phyloP scores from a whole-genome alignment of 2,888 invertebrate species.

The Metalampra italica region DNA sequence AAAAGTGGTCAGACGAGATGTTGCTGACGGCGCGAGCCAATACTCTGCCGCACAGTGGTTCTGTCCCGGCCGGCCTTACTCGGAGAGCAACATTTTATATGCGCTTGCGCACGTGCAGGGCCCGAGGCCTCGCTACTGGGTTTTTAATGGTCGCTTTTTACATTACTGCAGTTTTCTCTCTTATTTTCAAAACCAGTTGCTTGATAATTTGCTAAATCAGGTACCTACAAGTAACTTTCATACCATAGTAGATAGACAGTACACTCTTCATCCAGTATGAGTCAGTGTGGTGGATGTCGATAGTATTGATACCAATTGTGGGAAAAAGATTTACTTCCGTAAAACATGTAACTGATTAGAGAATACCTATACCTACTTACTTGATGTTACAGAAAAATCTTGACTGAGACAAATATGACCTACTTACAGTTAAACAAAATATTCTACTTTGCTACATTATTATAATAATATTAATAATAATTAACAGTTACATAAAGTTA shows the following conservation, averaged over 20 bases:
- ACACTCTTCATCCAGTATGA: background rate
- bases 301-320: too few relatives aligned
- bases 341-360: too few relatives aligned
- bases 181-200: slow-evolving; percentile 29
- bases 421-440: too few relatives aligned
- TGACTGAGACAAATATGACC: too few relatives aligned
- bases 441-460: too few relatives aligned
- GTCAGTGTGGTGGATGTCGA: too few relatives aligned
- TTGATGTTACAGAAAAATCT: too few relatives aligned
- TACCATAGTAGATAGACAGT: too few relatives aligned
- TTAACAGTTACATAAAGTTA: too few relatives aligned
- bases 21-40: slow-evolving; percentile 33
- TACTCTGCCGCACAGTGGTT: slow-evolving; percentile 11
- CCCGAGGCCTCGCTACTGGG: slow-evolving; percentile 64
- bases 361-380: too few relatives aligned
- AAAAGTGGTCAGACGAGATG: slow-evolving; percentile 62
- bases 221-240: background rate
- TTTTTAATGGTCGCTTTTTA: slow-evolving; percentile 58
- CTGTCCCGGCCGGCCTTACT: slow-evolving; percentile 27
- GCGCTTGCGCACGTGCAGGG: slow-evolving; percentile 57
- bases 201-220: slow-evolving; percentile 18
- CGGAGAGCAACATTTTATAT: slow-evolving; percentile 35
- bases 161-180: slow-evolving; percentile 34
- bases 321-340: too few relatives aligned
- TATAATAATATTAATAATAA: too few relatives aligned